These are phyloP conservation scores for Pseudochromis fuscus DNA, from an alignment of 2,797 vertebrate species.

Conservation along the genomic window DNA sequence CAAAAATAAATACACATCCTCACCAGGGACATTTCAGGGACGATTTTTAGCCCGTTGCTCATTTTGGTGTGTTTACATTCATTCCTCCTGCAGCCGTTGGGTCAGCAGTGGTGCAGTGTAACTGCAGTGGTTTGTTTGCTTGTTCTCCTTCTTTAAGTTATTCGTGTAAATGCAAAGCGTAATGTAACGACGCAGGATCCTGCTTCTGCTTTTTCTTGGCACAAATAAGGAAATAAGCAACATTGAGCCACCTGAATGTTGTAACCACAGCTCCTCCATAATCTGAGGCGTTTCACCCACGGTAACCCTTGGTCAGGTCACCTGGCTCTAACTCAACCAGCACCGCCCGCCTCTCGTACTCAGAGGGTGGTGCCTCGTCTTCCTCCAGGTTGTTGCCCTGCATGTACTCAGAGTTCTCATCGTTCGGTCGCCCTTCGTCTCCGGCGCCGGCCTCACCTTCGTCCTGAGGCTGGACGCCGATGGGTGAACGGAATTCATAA, in stretches of 20 bases:
- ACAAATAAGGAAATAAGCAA: not conserved
- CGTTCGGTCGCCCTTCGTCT: fast-evolving
- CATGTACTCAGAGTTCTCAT: slow-evolving; percentile 4
- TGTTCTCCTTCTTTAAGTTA: no score
- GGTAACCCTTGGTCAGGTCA: slow-evolving; percentile 46
- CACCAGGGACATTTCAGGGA: no score
- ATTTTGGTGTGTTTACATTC: no score
- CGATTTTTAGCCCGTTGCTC: no score
- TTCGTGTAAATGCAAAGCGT: no score
- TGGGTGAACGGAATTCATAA: fast-evolving
- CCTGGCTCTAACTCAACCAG: not conserved
- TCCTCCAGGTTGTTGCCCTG: not conserved
- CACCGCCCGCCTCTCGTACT: slow-evolving; percentile 34
- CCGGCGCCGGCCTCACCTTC: fast-evolving
- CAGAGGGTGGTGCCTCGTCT: not conserved
- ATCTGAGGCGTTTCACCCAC: not conserved
- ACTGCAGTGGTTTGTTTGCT: no score
- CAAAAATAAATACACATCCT: no score
- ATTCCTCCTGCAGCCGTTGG: no score
- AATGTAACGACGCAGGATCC: no score
- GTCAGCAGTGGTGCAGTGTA: no score
- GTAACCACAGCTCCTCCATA: not conserved
- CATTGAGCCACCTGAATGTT: not conserved
- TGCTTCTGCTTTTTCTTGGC: not conserved
- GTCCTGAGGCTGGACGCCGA: fast-evolving